These are phyloP conservation scores for Cebidichthys violaceus DNA, from an alignment of 2,113 vertebrate genomes.

Conservation along the genomic window DNA sequence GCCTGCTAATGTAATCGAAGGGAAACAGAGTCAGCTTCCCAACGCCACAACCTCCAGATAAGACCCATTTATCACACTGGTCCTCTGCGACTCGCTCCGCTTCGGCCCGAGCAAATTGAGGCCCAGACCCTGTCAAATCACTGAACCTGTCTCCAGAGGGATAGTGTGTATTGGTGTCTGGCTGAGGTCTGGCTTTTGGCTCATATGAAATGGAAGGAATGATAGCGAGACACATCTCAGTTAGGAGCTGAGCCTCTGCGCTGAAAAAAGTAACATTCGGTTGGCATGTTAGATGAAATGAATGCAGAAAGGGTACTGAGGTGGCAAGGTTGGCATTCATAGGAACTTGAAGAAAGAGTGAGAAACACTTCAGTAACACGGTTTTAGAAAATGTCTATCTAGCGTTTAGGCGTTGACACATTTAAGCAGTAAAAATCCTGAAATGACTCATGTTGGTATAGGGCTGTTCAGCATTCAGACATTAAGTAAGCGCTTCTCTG, in stretches of 20 bases:
- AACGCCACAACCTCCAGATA: conserved; percentile 81
- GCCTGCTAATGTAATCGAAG: conserved; percentile 80
- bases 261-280: conserved; percentile 18
- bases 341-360: neutral
- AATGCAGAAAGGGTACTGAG: conserved; percentile 8
- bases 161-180: conserved; percentile 57
- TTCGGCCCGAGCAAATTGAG: conserved; percentile 66
- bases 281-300: conserved; percentile 9
- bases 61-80: conserved; percentile 83
- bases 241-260: conserved; percentile 8
- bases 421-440: conserved; percentile 8
- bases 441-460: conserved; percentile 13
- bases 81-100: conserved; percentile 65
- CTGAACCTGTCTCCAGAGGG: conserved; percentile 59
- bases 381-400: conserved; percentile 12
- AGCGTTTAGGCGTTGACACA: conserved; percentile 8
- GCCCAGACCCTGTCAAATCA: conserved; percentile 71
- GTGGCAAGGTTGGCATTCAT: conserved; percentile 1
- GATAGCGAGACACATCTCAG: conserved; percentile 56
- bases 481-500: conserved; percentile 48
- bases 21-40: conserved; percentile 82
- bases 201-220: conserved; percentile 55
- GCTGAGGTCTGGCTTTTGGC: conserved; percentile 64
- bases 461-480: conserved; percentile 41
- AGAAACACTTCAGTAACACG: neutral